Base-by-base conservation (phyloP, 2,888 invertebrate genomes). In the Agonum fuliginosum region DNA sequence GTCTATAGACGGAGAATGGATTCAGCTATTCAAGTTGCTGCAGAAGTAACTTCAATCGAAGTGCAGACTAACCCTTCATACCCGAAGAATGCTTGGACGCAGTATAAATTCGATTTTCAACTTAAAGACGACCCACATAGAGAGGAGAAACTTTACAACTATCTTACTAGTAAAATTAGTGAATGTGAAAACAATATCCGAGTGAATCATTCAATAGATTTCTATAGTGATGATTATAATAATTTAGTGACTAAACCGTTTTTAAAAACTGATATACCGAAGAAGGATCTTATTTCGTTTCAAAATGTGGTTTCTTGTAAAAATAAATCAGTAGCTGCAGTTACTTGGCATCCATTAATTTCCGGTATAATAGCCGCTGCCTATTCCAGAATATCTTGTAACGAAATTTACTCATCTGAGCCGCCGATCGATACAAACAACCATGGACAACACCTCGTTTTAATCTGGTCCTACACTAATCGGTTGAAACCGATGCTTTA, bases 391-490 rank as follows among this genome's bases (percentile, higher is more conserved):
- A 79, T 78, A 83, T 27, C 71, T 79, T 3, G 83, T 82, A 1
- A 82, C 81, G 0, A 80, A 70, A 14, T 67, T 1, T 54, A 69
- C 22, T 75, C 81, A 6, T 79, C 82, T 65, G 82, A 82, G 69
- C 78, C 76, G 54, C 8, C 8, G 62, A 34, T 51, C 24, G 74
- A 79, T 70, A 89, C 85, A 82, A 81, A 91, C 0, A 89, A 91
- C 0, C 89, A 92, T 72, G 90, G 91, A 2, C 84, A 90, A 1
- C 92, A 93, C 84, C 91, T 91, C 0, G 91, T 94, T 0, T 87
- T 94, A 78, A 88, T 94, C 80, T 95, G 95, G 94, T 93, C 93
- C 80, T 92, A 94, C 79, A 88, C 89, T 24, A 94, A 95, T 81
- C 91, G 90, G 73, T 86, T 95, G 1, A 87, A 89, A 22, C 93